Evolutionary conservation across 2,113 vertebrate species (phyloP), one percentile per base, ranked within the genome.

Genomic region (Carassius carassius): DNA sequence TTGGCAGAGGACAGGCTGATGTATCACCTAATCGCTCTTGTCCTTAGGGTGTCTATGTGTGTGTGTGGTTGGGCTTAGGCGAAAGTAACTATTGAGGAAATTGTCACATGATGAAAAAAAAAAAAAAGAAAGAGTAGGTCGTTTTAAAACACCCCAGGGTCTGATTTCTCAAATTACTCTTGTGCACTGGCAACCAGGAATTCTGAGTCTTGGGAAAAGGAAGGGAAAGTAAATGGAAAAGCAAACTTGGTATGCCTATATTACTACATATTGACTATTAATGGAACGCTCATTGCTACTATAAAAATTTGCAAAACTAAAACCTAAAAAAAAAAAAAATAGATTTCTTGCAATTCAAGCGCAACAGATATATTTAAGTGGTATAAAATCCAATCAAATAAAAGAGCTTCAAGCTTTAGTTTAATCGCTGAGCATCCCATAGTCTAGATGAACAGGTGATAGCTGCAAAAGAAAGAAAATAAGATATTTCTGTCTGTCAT

Each of bases 121-220:
- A 56, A 44, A 58, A 35, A 44, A 82, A 58, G 35, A 44, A 82
- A 51, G 8, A 49, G 67, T 23, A 77, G 49, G 23, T 19, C 32
- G 10, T 14, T 65, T 49, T 29, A 29, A 62, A 90, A 23, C 90
- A 90, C 88, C 91, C 89, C 72, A 47, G 90, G 89, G 90, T 88
- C 80, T 65, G 72, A 87, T 89, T 88, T 89, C 89, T 92, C 90
- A 90, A 82, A 91, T 93, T 86, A 91, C 90, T 86, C 60, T 85
- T 85, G 86, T 83, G 82, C 80, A 81, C 82, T 77, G 72, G 81
- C 49, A 65, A 25, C 54, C 51, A 86, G 86, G 82, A 58, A 87
- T 72, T 41, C 35, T 37, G 10, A 9, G 25, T 37, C 17, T 79
- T 11, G 21, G 51, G 51, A 51, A 7, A 32, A 49, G 21, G 21